phyloP scores from a whole-genome alignment of 2,797 vertebrate genomes.

The Spondyliosoma cantharus region DNA sequence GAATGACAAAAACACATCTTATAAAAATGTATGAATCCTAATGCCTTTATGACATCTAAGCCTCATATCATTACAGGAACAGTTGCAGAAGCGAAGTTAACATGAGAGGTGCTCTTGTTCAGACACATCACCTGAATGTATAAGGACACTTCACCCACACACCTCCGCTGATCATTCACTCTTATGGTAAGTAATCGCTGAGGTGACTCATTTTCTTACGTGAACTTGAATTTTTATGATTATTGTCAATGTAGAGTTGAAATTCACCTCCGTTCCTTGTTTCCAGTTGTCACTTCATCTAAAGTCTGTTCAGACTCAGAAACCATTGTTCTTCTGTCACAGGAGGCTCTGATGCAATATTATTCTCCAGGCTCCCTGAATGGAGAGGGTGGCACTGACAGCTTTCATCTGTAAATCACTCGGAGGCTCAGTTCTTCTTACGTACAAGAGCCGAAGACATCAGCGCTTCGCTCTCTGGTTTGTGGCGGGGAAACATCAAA shows the following conservation, averaged over 20 bases:
- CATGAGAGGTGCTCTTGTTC: neutral
- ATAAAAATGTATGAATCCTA: neutral
- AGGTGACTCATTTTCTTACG: constrained; percentile 34
- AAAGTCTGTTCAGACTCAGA: constrained; percentile 41
- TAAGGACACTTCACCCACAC: constrained; percentile 7
- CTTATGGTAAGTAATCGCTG: constrained; percentile 10
- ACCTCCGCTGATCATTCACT: constrained; percentile 5
- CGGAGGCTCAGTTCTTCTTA: constrained; percentile 50
- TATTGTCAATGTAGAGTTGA: constrained; percentile 26
- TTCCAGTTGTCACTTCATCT: constrained; percentile 57
- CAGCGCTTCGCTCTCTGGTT: constrained; percentile 45
- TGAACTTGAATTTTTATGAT: constrained; percentile 20
- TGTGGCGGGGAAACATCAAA: constrained; percentile 67
- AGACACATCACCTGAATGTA: constrained; percentile 17
- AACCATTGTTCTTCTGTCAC: constrained; percentile 63
- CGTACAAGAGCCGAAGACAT: constrained; percentile 54
- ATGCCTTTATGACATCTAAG: neutral
- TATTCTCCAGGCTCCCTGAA: constrained; percentile 55
- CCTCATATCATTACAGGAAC: neutral
- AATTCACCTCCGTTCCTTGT: constrained; percentile 30
- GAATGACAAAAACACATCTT: neutral
- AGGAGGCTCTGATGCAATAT: constrained; percentile 69
- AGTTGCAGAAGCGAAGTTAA: neutral
- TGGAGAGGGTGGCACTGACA: constrained; percentile 53
- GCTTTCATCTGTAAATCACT: constrained; percentile 74